These are phyloP conservation scores for Laticauda colubrina DNA, from an alignment of 2,113 vertebrate species.

Conservation along the genomic window DNA sequence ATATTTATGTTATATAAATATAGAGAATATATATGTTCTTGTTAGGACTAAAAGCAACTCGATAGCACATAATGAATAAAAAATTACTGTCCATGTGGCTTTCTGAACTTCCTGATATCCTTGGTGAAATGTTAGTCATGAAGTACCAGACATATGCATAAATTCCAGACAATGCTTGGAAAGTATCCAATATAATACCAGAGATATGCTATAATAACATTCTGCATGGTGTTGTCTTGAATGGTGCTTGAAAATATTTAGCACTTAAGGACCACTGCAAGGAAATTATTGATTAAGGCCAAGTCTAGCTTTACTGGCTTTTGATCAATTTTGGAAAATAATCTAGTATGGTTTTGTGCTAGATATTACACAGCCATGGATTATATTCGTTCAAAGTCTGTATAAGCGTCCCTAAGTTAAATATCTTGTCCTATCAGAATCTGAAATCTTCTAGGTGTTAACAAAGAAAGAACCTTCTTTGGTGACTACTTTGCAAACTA, in stretches of 20 bases:
- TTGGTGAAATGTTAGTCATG: not conserved
- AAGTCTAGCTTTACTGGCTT: not conserved
- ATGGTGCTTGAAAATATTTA: not conserved
- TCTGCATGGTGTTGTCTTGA: not conserved
- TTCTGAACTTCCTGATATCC: not conserved
- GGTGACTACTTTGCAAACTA: not conserved
- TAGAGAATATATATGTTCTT: not conserved
- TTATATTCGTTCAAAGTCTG: not conserved
- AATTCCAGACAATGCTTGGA: not conserved
- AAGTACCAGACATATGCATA: not conserved
- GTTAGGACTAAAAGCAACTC: not conserved
- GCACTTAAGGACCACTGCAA: not conserved
- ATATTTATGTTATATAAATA: no score
- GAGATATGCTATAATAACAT: not conserved
- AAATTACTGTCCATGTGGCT: not conserved
- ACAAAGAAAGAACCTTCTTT: not conserved
- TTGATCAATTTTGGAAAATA: not conserved
- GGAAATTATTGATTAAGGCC: not conserved
- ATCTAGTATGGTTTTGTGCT: not conserved
- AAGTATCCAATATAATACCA: not conserved
- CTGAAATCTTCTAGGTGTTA: not conserved
- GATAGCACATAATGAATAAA: not conserved
- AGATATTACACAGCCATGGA: not conserved
- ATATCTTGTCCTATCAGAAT: not conserved
- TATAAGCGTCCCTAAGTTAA: not conserved